Evolutionary conservation across 92 coral and sea anemone genomes (phyloP).

Genomic region (Phymanthus crucifer): DNA sequence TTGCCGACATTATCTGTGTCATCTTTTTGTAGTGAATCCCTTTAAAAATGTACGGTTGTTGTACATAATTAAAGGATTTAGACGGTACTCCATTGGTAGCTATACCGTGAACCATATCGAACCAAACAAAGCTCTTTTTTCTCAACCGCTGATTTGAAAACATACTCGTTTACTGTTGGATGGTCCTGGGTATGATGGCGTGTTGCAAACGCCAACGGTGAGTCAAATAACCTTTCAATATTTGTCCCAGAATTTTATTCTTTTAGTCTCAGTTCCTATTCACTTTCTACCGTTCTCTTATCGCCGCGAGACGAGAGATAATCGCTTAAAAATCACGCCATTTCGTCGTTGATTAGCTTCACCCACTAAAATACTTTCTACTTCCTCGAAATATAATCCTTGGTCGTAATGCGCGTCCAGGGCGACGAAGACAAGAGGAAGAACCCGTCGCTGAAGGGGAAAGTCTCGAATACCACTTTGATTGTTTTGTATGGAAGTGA

Average conservation of each 20-base stretch:
- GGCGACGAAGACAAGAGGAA: neutral
- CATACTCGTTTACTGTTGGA: neutral
- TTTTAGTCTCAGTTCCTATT: neutral
- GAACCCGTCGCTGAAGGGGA: neutral
- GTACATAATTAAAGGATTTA: neutral
- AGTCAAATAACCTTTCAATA: neutral
- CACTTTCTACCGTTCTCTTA: neutral
- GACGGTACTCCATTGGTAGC: neutral
- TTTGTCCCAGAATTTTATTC: neutral
- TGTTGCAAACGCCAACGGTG: conserved; percentile 10
- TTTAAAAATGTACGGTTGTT: conserved; percentile 2
- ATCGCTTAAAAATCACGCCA: neutral
- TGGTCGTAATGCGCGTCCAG: neutral
- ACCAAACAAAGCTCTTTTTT: neutral
- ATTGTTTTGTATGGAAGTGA: neutral
- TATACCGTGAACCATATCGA: neutral
- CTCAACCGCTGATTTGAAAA: neutral
- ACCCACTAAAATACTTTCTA: neutral
- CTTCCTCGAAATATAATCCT: neutral
- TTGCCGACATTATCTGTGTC: neutral
- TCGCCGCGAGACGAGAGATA: neutral
- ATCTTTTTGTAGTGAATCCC: neutral
- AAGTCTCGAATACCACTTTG: neutral
- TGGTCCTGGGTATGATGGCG: neutral
- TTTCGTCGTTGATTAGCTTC: neutral